Evolutionary conservation across 1,140 invertebrate species (phyloP).

Genomic region (Caenorhabditis briggsae): DNA sequence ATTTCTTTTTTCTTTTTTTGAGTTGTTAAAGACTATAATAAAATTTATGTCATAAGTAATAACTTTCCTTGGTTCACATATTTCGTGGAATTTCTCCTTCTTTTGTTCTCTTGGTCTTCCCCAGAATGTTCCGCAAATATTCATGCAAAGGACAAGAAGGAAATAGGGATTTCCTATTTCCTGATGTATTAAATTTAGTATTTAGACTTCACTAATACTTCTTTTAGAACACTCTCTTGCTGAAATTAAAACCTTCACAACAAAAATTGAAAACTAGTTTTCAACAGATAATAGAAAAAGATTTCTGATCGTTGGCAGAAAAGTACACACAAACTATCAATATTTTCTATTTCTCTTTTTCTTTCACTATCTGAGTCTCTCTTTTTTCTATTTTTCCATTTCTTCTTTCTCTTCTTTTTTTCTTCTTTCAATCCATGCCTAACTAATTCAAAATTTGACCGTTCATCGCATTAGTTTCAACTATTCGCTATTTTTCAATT

Average conservation of each 20-base stretch:
- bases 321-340: neutral
- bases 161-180: no score
- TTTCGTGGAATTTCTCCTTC: neutral
- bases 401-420: neutral
- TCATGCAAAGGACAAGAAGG: neutral
- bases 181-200: no score
- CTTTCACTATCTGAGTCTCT: neutral
- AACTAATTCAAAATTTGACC: conserved; percentile 1
- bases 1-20: neutral
- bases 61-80: neutral
- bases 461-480: neutral
- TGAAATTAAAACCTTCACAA: no score
- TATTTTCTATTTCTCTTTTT: conserved; percentile 1
- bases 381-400: neutral
- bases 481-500: neutral
- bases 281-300: no score
- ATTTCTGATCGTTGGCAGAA: neutral
- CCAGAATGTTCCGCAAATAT: no score
- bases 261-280: neutral
- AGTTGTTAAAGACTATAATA: no score
- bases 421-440: neutral
- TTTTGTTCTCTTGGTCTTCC: no score
- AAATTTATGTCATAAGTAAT: neutral
- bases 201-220: no score
- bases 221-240: no score